Conservation (phyloP, 1,140 invertebrate species). For the Penaeus japonicus region DNA sequence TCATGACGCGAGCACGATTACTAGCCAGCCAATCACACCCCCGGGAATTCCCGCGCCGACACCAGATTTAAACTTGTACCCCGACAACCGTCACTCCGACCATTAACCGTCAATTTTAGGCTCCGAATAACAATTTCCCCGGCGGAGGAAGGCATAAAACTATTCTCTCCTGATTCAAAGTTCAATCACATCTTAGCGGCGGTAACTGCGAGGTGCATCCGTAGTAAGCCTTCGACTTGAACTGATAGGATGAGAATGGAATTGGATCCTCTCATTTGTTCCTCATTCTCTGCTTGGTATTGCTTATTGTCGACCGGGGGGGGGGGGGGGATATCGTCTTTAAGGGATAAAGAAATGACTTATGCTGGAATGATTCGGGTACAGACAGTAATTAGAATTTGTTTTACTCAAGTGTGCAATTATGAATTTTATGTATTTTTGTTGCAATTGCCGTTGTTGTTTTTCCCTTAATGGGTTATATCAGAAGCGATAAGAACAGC, state of each 20-base stretch:
- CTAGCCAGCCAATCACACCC: slow-evolving; percentile 44
- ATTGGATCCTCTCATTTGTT: too few species aligned
- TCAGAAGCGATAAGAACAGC: too few species aligned
- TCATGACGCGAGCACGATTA: slow-evolving; percentile 51
- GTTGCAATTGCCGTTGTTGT: too few species aligned
- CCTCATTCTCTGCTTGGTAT: too few species aligned
- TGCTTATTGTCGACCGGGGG: too few species aligned
- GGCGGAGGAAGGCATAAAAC: slow-evolving; percentile 28
- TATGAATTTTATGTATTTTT: too few species aligned
- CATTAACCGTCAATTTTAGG: slow-evolving; percentile 54
- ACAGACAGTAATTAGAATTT: too few species aligned
- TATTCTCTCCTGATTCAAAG: slow-evolving; percentile 23
- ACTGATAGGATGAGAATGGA: neutral
- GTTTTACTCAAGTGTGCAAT: too few species aligned
- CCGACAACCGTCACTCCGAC: slow-evolving; percentile 25
- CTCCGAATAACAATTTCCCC: slow-evolving; percentile 30
- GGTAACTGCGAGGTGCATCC: neutral
- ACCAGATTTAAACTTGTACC: slow-evolving; percentile 14
- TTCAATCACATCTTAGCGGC: slow-evolving; percentile 38
- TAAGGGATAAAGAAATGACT: too few species aligned
- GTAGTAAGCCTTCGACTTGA: neutral
- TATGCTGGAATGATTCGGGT: too few species aligned
- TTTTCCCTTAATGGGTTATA: too few species aligned
- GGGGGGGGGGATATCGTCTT: too few species aligned
- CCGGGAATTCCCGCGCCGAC: slow-evolving; percentile 7